Conservation (phyloP, 2,113 vertebrate species). For the Sakesphorus luctuosus region DNA sequence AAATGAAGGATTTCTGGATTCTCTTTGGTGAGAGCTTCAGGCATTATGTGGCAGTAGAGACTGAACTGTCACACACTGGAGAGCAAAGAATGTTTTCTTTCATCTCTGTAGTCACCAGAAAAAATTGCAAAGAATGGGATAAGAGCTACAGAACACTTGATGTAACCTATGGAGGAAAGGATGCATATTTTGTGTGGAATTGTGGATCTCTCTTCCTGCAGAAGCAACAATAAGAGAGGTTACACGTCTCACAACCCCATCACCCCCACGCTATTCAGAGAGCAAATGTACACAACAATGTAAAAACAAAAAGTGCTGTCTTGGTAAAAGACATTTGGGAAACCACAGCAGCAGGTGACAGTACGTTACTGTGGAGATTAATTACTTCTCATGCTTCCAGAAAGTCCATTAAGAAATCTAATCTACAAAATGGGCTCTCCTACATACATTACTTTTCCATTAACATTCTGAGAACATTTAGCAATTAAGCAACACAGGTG, state of each 20-base stretch:
- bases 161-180: neutral
- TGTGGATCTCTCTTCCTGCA: neutral
- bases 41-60: rapidly evolving
- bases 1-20: neutral
- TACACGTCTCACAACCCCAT: neutral
- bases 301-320: neutral
- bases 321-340: neutral
- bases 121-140: neutral
- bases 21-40: neutral
- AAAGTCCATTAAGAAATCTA: constrained; percentile 65
- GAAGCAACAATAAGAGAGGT: neutral
- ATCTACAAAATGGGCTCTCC: constrained; percentile 41
- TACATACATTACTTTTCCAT: constrained; percentile 22
- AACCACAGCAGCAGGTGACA: neutral
- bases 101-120: neutral
- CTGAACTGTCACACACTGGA: neutral
- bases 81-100: neutral
- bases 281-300: neutral
- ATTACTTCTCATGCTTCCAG: constrained; percentile 23
- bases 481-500: neutral
- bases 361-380: constrained; percentile 10
- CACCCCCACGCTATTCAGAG: rapidly evolving
- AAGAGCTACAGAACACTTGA: neutral
- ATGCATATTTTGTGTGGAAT: neutral
- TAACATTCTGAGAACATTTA: constrained; percentile 27